phyloP scores from a whole-genome alignment of 1,140 invertebrate species.

The Meteorus sp. region DNA sequence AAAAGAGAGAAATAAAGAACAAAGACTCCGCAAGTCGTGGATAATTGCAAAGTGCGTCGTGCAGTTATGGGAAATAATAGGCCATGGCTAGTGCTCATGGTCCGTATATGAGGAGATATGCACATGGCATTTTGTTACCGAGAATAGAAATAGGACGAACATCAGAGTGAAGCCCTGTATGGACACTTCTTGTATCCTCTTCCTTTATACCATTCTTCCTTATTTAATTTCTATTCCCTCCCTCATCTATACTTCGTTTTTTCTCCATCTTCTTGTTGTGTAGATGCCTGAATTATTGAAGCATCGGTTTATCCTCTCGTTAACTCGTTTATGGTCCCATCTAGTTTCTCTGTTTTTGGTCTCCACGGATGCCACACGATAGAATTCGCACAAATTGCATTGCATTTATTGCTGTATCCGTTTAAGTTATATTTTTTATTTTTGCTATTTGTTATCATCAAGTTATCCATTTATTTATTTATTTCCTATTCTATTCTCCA shows the following conservation, averaged over 20 bases:
- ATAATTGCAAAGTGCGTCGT: constrained; percentile 26
- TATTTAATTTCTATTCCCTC: neutral
- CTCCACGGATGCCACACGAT: constrained; percentile 2
- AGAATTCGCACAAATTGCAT: neutral
- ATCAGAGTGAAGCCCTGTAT: constrained; percentile 15
- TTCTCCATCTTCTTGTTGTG: constrained; percentile 6
- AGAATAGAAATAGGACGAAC: constrained; percentile 11
- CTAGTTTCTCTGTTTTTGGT: neutral
- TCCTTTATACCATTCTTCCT: neutral
- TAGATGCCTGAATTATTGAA: constrained; percentile 17
- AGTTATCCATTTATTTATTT: too few species aligned
- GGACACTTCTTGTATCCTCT: neutral
- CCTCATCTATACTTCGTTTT: neutral
- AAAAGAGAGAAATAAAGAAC: constrained; percentile 25
- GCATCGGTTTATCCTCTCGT: constrained; percentile 24
- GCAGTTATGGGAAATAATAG: constrained; percentile 30
- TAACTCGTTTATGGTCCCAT: constrained; percentile 25
- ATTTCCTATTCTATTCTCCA: too few species aligned
- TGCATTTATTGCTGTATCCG: too few species aligned
- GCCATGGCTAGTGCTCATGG: constrained; percentile 3
- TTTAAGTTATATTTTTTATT: too few species aligned
- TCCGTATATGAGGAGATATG: constrained; percentile 25
- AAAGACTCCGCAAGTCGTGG: constrained; percentile 25
- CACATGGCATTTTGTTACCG: constrained; percentile 1
- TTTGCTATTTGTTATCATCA: too few species aligned